Conservation (phyloP, 2,113 vertebrate genomes). For the Corythornis vintsioides region DNA sequence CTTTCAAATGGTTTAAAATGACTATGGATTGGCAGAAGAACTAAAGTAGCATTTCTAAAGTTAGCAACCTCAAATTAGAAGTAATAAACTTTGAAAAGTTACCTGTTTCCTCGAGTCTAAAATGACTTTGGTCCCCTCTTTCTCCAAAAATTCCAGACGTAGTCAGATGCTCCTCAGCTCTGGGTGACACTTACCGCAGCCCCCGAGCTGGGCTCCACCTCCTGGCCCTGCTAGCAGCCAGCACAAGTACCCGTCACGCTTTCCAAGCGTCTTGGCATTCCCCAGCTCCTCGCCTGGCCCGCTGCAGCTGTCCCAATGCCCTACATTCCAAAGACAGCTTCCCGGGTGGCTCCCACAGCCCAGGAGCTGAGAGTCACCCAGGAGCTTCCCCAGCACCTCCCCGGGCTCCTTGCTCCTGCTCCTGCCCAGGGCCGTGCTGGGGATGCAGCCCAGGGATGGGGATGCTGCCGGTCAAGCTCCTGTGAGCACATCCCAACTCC, state of each 20-base stretch:
- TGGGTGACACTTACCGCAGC: neutral
- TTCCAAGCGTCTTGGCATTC: neutral
- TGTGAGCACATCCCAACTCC: accelerated
- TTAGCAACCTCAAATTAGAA: neutral
- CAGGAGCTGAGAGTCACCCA: accelerated
- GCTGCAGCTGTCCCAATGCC: conserved; percentile 48
- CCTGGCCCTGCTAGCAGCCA: neutral
- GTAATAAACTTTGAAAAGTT: neutral
- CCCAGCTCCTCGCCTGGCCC: neutral
- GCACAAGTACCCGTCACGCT: neutral
- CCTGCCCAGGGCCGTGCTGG: neutral
- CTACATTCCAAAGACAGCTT: conserved; percentile 41
- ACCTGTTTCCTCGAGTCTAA: neutral
- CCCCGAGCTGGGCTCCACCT: neutral
- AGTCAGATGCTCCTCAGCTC: neutral
- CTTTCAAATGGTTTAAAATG: neutral
- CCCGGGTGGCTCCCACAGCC: neutral
- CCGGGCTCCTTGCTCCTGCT: neutral
- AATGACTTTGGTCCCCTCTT: neutral
- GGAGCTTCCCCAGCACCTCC: neutral
- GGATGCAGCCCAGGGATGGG: accelerated
- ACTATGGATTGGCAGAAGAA: neutral
- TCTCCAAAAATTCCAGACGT: neutral
- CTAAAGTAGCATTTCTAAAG: neutral
- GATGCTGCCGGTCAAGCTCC: accelerated